Percentiles rank a stretch among this genome's conserved stretches.
These are phyloP conservation scores for Pedionomus torquatus DNA, from an alignment of 2,113 vertebrate species.

Conservation along the genomic window DNA sequence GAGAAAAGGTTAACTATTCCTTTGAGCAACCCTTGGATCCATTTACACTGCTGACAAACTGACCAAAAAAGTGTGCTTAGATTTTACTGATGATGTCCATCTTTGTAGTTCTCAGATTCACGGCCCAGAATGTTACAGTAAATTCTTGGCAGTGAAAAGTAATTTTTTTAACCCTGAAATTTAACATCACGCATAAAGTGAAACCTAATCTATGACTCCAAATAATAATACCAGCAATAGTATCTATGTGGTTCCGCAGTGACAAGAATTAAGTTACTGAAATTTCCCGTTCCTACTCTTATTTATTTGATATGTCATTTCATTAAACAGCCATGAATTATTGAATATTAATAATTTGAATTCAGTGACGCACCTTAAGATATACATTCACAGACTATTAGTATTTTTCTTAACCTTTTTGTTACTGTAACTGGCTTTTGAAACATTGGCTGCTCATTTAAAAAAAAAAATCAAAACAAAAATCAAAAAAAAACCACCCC, in stretches of 20 bases:
- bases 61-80: neutral
- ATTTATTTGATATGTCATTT: slow-evolving; percentile 27
- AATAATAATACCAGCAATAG: neutral
- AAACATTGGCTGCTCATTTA: slow-evolving; percentile 10
- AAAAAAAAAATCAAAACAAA: neutral
- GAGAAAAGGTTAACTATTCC: slow-evolving; percentile 21
- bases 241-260: neutral
- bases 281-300: neutral
- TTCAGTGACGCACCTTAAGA: neutral
- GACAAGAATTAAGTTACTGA: slow-evolving; percentile 2
- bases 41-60: neutral
- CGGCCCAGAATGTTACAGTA: neutral
- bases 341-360: slow-evolving; percentile 23
- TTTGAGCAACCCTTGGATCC: neutral
- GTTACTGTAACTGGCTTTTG: slow-evolving; percentile 14
- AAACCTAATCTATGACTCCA: neutral
- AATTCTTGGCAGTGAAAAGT: neutral
- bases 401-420: neutral
- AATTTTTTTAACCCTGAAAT: neutral
- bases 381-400: neutral
- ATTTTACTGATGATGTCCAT: neutral
- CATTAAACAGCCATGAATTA: slow-evolving; percentile 47
- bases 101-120: neutral
- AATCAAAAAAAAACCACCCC: neutral
- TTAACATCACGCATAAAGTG: neutral